Evolutionary conservation across 2,797 vertebrate species (phyloP).

Genomic region (Fratercula arctica): DNA sequence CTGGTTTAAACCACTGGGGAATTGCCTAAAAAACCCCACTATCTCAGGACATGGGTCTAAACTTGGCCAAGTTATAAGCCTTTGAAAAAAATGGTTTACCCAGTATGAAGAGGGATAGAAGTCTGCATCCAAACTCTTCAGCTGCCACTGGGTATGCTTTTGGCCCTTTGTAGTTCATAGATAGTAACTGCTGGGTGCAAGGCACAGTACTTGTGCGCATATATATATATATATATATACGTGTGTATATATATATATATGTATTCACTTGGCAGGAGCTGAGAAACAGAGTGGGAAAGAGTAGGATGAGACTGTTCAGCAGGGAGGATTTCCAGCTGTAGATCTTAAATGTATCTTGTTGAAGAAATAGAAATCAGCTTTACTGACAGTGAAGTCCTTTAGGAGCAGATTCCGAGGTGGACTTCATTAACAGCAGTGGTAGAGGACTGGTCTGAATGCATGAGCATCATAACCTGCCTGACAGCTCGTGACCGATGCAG

Average conservation of each 20-base stretch:
- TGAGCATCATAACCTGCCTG: neutral
- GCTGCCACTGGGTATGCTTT: neutral
- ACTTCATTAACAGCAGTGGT: neutral
- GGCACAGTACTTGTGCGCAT: neutral
- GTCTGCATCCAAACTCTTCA: neutral
- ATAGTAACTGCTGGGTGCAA: neutral
- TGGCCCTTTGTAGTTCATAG: neutral
- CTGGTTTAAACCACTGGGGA: neutral
- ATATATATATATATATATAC: neutral
- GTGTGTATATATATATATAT: neutral
- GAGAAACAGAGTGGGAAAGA: neutral
- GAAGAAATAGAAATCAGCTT: neutral
- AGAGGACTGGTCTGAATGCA: neutral
- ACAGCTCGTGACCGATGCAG: rapidly evolving
- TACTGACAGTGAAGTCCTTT: neutral
- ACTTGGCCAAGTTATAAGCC: neutral
- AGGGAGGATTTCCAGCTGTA: neutral
- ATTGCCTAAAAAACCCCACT: neutral
- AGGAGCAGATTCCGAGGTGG: neutral
- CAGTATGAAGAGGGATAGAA: neutral
- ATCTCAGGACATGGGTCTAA: neutral
- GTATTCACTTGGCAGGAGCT: neutral
- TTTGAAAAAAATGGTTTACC: neutral
- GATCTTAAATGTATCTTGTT: neutral
- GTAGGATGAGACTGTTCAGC: neutral